These are phyloP conservation scores for Epizoanthus fatuus DNA, from an alignment of 92 coral and sea anemone species.

Conservation along the genomic window DNA sequence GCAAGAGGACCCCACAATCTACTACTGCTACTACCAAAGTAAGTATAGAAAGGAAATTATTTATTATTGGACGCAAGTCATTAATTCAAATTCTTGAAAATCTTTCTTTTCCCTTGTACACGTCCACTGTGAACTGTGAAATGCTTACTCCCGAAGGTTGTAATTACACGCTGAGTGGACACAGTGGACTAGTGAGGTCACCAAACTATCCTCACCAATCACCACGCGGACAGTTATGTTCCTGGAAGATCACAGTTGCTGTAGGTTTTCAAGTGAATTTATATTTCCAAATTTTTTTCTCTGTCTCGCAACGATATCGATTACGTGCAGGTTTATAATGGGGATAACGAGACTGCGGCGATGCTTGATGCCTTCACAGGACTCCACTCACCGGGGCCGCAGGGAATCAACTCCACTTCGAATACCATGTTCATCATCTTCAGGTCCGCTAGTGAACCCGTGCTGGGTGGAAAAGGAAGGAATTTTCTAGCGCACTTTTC, in stretches of 20 bases:
- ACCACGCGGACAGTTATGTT: conserved; percentile 34
- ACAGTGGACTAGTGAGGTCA: background rate
- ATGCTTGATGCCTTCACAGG: conserved; percentile 4
- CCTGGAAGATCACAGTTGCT: conserved; percentile 30
- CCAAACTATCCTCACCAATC: conserved; percentile 2
- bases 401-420: conserved; percentile 20
- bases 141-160: background rate
- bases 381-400: background rate
- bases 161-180: background rate
- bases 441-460: background rate
- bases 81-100: no score
- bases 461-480: background rate
- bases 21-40: conserved; percentile 45
- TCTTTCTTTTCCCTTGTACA: no score
- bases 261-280: conserved; percentile 19
- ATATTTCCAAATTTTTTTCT: conserved; percentile 2
- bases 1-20: background rate
- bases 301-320: conserved; percentile 14
- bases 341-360: background rate
- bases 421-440: conserved; percentile 3
- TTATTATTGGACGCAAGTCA: no score
- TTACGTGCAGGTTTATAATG: background rate
- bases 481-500: background rate
- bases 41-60: background rate
- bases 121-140: no score